Percentiles rank a stretch among this genome's conserved stretches.
These are phyloP conservation scores for Pycnonotus jocosus DNA, from an alignment of 2,113 vertebrate species.

Conservation along the genomic window DNA sequence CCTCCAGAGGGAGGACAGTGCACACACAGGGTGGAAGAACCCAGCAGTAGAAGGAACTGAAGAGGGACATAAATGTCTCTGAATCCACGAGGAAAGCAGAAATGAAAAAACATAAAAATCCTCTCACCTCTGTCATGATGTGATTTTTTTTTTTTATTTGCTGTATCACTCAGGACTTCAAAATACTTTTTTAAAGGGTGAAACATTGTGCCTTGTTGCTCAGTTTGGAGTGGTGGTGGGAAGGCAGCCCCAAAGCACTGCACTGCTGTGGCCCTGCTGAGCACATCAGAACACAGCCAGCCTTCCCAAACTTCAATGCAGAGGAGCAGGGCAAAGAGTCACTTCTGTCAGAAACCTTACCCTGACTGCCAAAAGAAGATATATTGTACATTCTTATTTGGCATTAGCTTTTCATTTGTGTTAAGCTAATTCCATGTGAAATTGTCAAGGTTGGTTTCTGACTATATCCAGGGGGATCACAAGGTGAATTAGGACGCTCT, in stretches of 20 bases:
- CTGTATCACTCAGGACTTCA: neutral
- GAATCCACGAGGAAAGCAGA: neutral
- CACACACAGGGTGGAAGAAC: neutral
- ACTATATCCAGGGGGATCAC: fast-evolving
- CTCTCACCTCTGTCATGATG: neutral
- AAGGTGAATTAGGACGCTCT: neutral
- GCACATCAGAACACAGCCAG: fast-evolving
- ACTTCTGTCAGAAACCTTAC: neutral
- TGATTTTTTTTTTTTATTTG: neutral
- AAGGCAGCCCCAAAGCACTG: neutral
- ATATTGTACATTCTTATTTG: neutral
- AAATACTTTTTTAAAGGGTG: neutral
- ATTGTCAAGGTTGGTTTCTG: neutral
- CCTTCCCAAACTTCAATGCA: neutral
- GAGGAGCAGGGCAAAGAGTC: neutral
- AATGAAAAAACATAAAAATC: neutral
- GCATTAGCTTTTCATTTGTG: neutral
- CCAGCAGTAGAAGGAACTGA: neutral
- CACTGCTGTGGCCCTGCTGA: fast-evolving
- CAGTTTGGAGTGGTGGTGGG: neutral
- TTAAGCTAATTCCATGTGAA: neutral
- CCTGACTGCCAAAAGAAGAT: neutral
- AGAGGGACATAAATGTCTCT: neutral
- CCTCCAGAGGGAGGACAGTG: neutral
- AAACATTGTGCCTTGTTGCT: neutral